Evolutionary conservation across 1,140 invertebrate species (phyloP).

Genomic region (Aphis craccivora): DNA sequence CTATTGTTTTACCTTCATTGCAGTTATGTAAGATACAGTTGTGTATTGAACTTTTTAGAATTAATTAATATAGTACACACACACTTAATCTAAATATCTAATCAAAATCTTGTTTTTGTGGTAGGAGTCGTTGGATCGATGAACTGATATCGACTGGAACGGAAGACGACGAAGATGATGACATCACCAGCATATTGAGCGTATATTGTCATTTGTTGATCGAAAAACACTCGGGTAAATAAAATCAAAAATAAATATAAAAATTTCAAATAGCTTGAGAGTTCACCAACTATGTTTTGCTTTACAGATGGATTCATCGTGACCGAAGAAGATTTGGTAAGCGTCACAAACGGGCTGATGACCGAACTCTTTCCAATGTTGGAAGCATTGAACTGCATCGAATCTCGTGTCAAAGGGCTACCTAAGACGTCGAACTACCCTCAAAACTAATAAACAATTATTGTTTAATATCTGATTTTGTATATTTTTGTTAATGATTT

Average conservation of each 20-base stretch:
- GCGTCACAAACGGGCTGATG: constrained; percentile 54
- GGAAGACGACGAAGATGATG: constrained; percentile 71
- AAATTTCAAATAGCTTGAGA: background rate
- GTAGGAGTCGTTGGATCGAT: constrained; percentile 69
- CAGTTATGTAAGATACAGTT: too few relatives aligned
- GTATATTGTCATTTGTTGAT: constrained; percentile 76
- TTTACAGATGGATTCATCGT: constrained; percentile 51
- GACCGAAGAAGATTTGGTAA: constrained; percentile 53
- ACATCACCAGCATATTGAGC: constrained; percentile 74
- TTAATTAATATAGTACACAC: too few relatives aligned
- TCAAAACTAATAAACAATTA: background rate
- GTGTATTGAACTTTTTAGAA: too few relatives aligned
- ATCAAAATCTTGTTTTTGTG: background rate
- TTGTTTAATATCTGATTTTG: background rate
- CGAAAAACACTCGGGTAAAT: constrained; percentile 72
- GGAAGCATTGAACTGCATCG: constrained; percentile 54
- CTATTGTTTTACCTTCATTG: too few relatives aligned
- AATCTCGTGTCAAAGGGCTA: constrained; percentile 32
- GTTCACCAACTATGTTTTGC: background rate
- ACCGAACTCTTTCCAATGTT: constrained; percentile 53
- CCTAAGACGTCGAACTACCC: constrained; percentile 48
- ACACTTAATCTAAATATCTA: background rate
- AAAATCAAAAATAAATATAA: background rate
- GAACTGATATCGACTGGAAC: constrained; percentile 68
- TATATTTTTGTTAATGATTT: background rate